phyloP scores from a whole-genome alignment of 2,113 vertebrate genomes.

The Macquaria ambigua region DNA sequence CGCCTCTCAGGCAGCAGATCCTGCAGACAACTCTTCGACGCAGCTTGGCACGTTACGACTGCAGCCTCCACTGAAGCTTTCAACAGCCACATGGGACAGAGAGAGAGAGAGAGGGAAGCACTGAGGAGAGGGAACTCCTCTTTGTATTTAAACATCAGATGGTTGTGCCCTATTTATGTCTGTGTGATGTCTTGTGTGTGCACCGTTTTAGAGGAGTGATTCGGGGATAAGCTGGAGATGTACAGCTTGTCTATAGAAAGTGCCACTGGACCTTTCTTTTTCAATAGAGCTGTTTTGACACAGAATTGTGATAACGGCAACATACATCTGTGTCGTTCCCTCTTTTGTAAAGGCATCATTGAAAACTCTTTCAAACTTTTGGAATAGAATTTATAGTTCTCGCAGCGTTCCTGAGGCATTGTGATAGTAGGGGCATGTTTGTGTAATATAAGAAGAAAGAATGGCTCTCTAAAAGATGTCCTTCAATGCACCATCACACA shows the following conservation, averaged over 20 bases:
- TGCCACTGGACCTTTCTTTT: constrained; percentile 2
- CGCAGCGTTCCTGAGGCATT: neutral
- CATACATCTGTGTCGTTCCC: neutral
- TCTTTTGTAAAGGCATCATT: neutral
- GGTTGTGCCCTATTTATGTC: constrained; percentile 68
- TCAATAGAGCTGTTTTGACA: neutral
- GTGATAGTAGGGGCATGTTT: neutral
- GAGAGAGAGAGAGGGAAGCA: constrained; percentile 11
- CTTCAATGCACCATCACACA: constrained; percentile 27
- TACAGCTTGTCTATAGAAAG: constrained; percentile 4
- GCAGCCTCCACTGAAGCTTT: constrained; percentile 38
- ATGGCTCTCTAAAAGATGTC: constrained; percentile 19
- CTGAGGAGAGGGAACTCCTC: constrained; percentile 29
- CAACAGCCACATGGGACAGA: constrained; percentile 41
- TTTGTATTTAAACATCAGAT: constrained; percentile 59
- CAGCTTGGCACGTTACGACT: constrained; percentile 34
- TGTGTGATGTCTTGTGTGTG: constrained; percentile 18
- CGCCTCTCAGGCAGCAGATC: constrained; percentile 66
- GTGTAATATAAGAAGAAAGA: neutral
- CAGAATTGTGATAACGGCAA: neutral
- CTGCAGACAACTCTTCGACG: constrained; percentile 54
- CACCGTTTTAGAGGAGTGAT: constrained; percentile 32
- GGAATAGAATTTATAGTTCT: neutral
- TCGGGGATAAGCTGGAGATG: constrained; percentile 22
- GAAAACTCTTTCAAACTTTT: neutral